A percentile compares a stretch with the other conserved stretches of the same genome.
Conservation (phyloP, 2,113 vertebrate species). For the Hippocampus guttulatus region DNA sequence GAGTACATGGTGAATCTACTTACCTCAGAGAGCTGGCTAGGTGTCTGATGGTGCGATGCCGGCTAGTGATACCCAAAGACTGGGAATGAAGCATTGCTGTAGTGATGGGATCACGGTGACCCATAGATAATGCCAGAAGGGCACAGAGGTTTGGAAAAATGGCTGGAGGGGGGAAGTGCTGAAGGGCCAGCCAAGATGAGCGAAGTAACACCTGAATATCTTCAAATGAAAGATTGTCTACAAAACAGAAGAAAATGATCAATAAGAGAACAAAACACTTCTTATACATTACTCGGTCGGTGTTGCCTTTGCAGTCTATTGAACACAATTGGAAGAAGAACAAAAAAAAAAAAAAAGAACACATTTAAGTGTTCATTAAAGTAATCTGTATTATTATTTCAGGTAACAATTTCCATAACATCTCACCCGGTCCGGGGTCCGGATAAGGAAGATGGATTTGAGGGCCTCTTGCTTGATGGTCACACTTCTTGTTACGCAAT, state of each 20-base stretch:
- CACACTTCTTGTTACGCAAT: slow-evolving; percentile 40
- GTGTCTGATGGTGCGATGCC: slow-evolving; percentile 79
- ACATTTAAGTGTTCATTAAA: too few relatives aligned
- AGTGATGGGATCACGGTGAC: slow-evolving; percentile 64
- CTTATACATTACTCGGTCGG: not conserved
- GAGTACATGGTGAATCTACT: slow-evolving; percentile 23
- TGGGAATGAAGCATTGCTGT: slow-evolving; percentile 81
- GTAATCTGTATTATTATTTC: not conserved
- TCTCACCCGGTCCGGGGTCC: slow-evolving; percentile 55
- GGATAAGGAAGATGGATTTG: slow-evolving; percentile 32
- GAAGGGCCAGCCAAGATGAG: slow-evolving; percentile 71
- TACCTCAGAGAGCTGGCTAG: slow-evolving; percentile 77
- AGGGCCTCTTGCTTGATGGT: slow-evolving; percentile 18
- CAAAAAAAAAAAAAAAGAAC: not conserved
- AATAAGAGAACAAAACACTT: not conserved
- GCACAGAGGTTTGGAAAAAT: slow-evolving; percentile 77
- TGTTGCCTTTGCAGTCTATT: not conserved
- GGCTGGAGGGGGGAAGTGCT: slow-evolving; percentile 77
- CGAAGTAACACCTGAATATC: slow-evolving; percentile 65
- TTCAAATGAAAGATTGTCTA: slow-evolving; percentile 73
- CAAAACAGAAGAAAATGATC: not conserved
- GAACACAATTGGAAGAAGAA: not conserved
- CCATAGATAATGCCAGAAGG: slow-evolving; percentile 76
- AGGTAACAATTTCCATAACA: not conserved
- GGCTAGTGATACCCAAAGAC: slow-evolving; percentile 78